Evolutionary conservation across 2,888 invertebrate genomes (phyloP).

Genomic region (Cistogaster globosa): DNA sequence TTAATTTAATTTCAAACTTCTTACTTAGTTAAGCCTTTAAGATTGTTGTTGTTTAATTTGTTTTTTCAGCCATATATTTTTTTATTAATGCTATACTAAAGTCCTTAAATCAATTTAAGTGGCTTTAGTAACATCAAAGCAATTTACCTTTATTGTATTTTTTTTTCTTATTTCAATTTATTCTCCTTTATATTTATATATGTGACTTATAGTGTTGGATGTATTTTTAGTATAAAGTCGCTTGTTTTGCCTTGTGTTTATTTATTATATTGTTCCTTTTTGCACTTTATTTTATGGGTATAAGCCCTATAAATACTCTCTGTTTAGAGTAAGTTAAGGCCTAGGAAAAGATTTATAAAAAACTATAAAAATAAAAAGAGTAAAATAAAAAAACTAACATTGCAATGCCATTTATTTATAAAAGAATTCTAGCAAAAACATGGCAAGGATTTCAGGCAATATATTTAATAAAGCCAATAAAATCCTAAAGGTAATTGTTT

Average conservation of each 20-base stretch:
- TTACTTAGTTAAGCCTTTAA: not conserved
- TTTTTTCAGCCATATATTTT: not conserved
- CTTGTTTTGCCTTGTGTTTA: conserved; percentile 21
- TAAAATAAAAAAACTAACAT: conserved; percentile 1
- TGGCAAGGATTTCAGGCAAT: conserved; percentile 54
- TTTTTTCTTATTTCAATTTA: conserved; percentile 15
- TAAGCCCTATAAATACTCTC: conserved; percentile 66
- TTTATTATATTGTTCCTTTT: conserved; percentile 33
- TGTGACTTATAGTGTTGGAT: conserved; percentile 46
- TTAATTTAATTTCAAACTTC: not conserved
- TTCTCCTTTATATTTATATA: conserved; percentile 12
- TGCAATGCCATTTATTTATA: conserved; percentile 15
- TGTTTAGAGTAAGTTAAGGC: conserved; percentile 55
- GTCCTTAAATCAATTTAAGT: conserved; percentile 79
- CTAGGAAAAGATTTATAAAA: conserved; percentile 28
- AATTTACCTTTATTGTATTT: conserved; percentile 69
- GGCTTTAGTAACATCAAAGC: conserved; percentile 80
- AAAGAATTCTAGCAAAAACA: conserved; percentile 1
- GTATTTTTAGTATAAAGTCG: conserved; percentile 29
- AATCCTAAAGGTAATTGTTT: conserved; percentile 69
- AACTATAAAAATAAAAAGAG: not conserved
- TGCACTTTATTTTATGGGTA: conserved; percentile 56
- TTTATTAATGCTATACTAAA: conserved; percentile 53
- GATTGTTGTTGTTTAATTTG: not conserved
- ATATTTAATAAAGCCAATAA: conserved; percentile 62